phyloP scores from a whole-genome alignment of 1,140 invertebrate species.

The Anoplolepis gracilipes region DNA sequence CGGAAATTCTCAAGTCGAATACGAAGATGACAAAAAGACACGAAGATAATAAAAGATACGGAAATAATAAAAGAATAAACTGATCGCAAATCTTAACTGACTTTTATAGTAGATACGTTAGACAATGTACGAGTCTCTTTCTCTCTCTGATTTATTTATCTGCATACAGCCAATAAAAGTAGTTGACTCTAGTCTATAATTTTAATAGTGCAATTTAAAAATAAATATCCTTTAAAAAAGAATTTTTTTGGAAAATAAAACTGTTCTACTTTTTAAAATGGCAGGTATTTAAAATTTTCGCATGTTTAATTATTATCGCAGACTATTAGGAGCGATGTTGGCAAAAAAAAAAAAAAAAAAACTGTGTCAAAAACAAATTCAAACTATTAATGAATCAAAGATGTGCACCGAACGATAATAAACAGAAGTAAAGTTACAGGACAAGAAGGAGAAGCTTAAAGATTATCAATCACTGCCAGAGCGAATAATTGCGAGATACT shows the following conservation, averaged over 20 bases:
- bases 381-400: conserved; percentile 40
- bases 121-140: background rate
- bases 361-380: conserved; percentile 17
- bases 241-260: background rate
- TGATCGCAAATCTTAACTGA: background rate
- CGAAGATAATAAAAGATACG: too few relatives aligned
- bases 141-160: background rate
- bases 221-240: too few relatives aligned
- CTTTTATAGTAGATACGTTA: background rate
- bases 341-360: too few relatives aligned
- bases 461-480: conserved; percentile 28
- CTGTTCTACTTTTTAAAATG: conserved; percentile 2
- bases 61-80: background rate
- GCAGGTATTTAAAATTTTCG: background rate
- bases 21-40: background rate
- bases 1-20: conserved; percentile 8
- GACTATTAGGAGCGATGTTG: background rate
- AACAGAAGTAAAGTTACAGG: background rate
- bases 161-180: too few relatives aligned
- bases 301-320: conserved; percentile 8
- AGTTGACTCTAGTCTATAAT: too few relatives aligned
- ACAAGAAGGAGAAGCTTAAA: conserved; percentile 31
- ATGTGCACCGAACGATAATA: background rate
- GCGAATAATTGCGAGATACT: conserved; percentile 42
- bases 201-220: too few relatives aligned